phyloP scores from a whole-genome alignment of 2,797 vertebrate species.

The Taeniopygia guttata region DNA sequence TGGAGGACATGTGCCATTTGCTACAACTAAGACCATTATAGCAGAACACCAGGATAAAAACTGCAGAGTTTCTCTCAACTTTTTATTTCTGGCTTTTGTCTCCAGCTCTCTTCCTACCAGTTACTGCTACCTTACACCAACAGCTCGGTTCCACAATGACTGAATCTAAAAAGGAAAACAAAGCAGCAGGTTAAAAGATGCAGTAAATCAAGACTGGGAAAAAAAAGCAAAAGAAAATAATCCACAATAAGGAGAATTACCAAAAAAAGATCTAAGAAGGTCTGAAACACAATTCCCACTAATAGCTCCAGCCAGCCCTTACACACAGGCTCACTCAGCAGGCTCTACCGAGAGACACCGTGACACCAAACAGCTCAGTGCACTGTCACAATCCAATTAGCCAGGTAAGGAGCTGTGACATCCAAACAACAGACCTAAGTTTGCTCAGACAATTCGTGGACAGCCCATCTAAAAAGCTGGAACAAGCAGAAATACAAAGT shows the following conservation, averaged over 20 bases:
- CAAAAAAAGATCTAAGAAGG: not conserved
- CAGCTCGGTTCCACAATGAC: not conserved
- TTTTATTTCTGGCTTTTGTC: slow-evolving; percentile 15
- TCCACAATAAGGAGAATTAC: not conserved
- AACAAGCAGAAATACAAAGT: not conserved
- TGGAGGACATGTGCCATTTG: not conserved
- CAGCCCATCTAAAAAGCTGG: not conserved
- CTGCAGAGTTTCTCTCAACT: not conserved
- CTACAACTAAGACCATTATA: not conserved
- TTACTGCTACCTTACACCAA: not conserved
- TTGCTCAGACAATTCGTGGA: not conserved
- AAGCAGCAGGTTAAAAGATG: not conserved
- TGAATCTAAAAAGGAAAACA: not conserved
- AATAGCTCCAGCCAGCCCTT: not conserved
- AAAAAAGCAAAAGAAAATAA: not conserved
- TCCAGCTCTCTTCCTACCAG: not conserved
- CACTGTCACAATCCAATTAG: not conserved
- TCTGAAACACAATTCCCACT: not conserved
- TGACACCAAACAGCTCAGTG: not conserved
- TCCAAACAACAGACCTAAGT: not conserved
- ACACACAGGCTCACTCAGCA: fast-evolving
- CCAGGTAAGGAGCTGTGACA: not conserved
- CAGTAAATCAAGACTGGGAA: not conserved
- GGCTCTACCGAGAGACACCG: fast-evolving
- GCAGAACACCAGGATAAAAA: not conserved